Conservation (phyloP, 2,113 vertebrate species). For the Excalfactoria chinensis region DNA sequence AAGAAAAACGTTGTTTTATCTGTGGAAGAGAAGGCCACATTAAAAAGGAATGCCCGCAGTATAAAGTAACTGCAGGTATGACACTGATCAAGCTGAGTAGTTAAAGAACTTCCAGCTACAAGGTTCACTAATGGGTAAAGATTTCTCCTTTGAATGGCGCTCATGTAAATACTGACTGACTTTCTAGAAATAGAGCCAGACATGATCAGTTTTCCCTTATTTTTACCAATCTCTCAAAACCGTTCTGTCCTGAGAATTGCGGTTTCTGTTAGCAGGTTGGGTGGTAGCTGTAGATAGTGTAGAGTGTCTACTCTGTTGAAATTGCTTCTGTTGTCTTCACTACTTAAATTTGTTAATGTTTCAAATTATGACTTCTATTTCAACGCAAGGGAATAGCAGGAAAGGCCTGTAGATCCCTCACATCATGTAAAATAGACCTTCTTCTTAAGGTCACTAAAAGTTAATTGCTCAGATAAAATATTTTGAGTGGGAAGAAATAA, state of each 20-base stretch:
- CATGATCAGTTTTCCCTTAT: not conserved
- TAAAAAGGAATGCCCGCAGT: slow-evolving; percentile 90
- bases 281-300: not conserved
- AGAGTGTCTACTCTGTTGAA: not conserved
- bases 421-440: not conserved
- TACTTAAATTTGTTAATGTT: not conserved
- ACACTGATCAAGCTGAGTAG: not conserved
- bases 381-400: not conserved
- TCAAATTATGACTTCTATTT: not conserved
- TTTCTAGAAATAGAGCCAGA: not conserved
- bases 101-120: accelerated
- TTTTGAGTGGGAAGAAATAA: not conserved
- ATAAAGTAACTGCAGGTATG: slow-evolving; percentile 86
- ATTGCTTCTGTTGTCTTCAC: not conserved
- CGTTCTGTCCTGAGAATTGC: not conserved
- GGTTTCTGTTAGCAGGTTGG: not conserved
- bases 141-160: not conserved
- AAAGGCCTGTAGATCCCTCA: not conserved
- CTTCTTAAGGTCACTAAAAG: not conserved
- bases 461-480: not conserved
- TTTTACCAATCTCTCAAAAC: not conserved
- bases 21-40: slow-evolving; percentile 91
- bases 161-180: not conserved
- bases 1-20: slow-evolving; percentile 89
- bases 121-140: not conserved